These are phyloP conservation scores for Phyllostomus discolor DNA, from an alignment of 2,113 vertebrate species.

Conservation along the genomic window DNA sequence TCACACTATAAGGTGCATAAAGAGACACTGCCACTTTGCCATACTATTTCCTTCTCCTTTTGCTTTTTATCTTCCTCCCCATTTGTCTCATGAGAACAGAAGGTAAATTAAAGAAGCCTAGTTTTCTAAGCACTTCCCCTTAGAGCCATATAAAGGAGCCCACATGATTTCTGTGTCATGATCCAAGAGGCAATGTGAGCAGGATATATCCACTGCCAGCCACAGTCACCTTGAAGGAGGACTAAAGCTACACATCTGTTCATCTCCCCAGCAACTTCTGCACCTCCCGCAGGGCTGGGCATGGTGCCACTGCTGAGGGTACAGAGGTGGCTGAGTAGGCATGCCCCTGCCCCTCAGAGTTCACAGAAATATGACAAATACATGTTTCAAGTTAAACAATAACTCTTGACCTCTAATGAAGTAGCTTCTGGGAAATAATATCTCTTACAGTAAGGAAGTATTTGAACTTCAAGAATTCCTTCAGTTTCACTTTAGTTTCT, in stretches of 20 bases:
- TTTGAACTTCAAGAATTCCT: not conserved
- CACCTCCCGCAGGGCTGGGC: no score
- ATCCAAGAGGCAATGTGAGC: not conserved
- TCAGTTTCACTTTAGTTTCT: not conserved
- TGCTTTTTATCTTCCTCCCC: not conserved
- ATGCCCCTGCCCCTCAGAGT: not conserved
- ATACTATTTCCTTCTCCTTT: not conserved
- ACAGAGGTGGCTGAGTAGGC: not conserved
- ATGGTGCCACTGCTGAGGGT: not conserved
- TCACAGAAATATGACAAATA: not conserved
- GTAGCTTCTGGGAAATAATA: not conserved
- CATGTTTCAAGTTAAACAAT: not conserved
- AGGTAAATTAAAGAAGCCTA: not conserved
- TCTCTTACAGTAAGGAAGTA: not conserved
- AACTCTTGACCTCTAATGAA: not conserved
- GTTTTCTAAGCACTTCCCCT: not conserved
- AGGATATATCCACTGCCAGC: not conserved
- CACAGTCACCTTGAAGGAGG: not conserved
- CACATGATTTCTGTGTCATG: not conserved
- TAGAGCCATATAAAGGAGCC: not conserved
- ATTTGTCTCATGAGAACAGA: no score
- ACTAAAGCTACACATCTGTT: not conserved
- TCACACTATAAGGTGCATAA: not conserved
- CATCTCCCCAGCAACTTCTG: not conserved
- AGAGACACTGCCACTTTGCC: not conserved